Conservation (phyloP, 2,888 invertebrate genomes). For the Scelioninae gen. 1 region DNA sequence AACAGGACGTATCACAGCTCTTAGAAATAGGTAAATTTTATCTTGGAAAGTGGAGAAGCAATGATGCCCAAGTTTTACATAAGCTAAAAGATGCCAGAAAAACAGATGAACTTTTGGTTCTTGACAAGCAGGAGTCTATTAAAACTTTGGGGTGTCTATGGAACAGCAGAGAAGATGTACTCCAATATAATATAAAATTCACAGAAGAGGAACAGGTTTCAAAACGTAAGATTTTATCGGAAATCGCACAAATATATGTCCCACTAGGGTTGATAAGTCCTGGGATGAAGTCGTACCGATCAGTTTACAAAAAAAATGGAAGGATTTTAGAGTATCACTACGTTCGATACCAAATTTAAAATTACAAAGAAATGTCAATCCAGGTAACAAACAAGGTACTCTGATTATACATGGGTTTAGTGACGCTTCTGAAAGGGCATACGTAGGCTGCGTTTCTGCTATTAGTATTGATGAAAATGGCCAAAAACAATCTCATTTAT, state of each 20-base stretch:
- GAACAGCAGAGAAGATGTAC: not conserved
- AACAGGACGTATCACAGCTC: slow-evolving; percentile 16
- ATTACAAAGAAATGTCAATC: slow-evolving; percentile 33
- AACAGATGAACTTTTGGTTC: not conserved
- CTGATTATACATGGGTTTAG: slow-evolving; percentile 69
- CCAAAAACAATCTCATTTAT: not conserved
- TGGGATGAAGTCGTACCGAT: slow-evolving; percentile 49
- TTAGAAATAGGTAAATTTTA: slow-evolving; percentile 41
- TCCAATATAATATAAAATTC: not conserved
- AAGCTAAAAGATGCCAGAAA: not conserved
- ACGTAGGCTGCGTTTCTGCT: slow-evolving; percentile 72
- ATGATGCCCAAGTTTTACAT: slow-evolving; percentile 18
- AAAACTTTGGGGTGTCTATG: not conserved
- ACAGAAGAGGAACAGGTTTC: not conserved
- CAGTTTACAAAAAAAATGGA: not conserved
- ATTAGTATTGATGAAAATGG: slow-evolving; percentile 3
- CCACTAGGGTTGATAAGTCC: slow-evolving; percentile 4
- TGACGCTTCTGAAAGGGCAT: slow-evolving; percentile 72
- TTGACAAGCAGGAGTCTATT: not conserved
- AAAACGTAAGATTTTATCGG: slow-evolving; percentile 10
- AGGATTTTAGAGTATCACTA: not conserved
- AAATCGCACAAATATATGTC: slow-evolving; percentile 10
- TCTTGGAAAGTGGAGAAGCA: slow-evolving; percentile 57
- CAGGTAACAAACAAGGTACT: not conserved
- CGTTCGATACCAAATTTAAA: not conserved